phyloP scores from a whole-genome alignment of 2,797 vertebrate genomes.

The Margarornis squamiger region DNA sequence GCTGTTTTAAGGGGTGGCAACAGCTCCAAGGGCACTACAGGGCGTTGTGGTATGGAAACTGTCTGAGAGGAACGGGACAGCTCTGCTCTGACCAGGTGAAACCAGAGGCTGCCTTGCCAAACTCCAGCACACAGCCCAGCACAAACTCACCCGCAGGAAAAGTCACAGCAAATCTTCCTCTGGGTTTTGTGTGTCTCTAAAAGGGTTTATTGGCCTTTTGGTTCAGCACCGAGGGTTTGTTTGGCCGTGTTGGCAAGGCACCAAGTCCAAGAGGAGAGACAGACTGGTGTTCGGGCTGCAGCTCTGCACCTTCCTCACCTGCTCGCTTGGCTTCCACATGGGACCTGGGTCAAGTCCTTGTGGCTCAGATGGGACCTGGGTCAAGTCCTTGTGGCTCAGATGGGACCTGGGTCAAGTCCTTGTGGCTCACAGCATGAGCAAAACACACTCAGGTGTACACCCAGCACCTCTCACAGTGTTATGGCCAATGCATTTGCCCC shows the following conservation, averaged over 20 bases:
- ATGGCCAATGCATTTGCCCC: rapidly evolving
- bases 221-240: background rate
- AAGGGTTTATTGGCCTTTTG: background rate
- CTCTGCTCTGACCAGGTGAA: background rate
- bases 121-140: background rate
- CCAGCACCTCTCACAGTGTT: rapidly evolving
- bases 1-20: background rate
- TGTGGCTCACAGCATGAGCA: background rate
- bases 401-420: background rate
- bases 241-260: background rate
- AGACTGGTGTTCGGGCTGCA: background rate
- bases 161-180: background rate
- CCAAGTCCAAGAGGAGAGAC: background rate
- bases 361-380: background rate
- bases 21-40: background rate
- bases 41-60: background rate
- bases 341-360: background rate
- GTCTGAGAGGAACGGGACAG: background rate
- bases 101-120: background rate
- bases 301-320: background rate
- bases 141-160: background rate
- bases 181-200: background rate
- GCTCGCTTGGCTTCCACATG: rapidly evolving
- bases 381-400: background rate
- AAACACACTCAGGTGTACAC: rapidly evolving